phyloP scores from a whole-genome alignment of 2,113 vertebrate species.

The Lasiurus cinereus region DNA sequence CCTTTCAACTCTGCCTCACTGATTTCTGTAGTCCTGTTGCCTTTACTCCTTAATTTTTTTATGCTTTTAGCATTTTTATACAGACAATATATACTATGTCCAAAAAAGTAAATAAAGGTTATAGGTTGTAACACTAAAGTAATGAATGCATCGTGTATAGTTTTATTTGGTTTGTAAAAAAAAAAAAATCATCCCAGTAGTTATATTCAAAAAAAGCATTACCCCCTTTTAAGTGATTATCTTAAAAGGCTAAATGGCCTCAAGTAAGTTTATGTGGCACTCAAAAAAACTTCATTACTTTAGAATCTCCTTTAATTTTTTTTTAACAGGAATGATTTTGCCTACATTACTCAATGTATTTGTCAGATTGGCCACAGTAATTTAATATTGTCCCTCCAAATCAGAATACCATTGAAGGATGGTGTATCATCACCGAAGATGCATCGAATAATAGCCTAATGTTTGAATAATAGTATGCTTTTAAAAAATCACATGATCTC shows the following conservation, averaged over 20 bases:
- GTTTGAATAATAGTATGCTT: not conserved
- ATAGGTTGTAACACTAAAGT: not conserved
- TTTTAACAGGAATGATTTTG: not conserved
- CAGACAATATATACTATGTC: not conserved
- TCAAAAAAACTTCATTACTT: not conserved
- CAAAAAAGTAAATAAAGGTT: not conserved
- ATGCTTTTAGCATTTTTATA: not conserved
- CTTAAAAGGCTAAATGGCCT: not conserved
- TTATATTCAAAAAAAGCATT: not conserved
- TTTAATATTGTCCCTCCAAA: not conserved
- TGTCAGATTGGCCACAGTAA: not conserved
- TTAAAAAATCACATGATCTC: not conserved
- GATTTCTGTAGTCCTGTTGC: not conserved
- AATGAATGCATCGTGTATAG: not conserved
- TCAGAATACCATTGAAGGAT: not conserved
- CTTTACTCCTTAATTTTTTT: not conserved
- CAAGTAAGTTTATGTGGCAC: not conserved
- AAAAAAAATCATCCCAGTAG: not conserved
- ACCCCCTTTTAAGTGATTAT: not conserved
- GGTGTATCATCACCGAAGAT: not conserved
- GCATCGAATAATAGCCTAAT: not conserved
- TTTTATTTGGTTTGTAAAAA: not conserved
- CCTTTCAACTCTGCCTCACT: not conserved
- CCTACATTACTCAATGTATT: not conserved
- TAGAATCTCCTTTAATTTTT: not conserved